Evolutionary conservation across 2,797 vertebrate genomes (phyloP).

Genomic region (Girardinus metallicus): DNA sequence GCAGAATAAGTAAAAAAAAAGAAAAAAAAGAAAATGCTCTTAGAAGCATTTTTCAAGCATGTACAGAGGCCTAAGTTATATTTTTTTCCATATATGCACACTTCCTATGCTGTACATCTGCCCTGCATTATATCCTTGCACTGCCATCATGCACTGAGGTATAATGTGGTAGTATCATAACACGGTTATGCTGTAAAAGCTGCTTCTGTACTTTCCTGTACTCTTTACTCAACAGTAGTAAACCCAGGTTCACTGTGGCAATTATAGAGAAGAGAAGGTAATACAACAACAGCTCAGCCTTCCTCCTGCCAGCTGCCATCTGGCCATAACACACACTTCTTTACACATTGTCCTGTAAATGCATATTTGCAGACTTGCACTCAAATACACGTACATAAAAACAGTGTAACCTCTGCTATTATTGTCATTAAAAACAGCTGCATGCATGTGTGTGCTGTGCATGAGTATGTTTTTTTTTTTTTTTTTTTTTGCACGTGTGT

Average conservation of each 20-base stretch:
- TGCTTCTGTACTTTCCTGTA: conserved; percentile 11
- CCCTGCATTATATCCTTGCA: conserved; percentile 2
- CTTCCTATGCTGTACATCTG: background rate
- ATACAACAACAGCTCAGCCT: conserved; percentile 51
- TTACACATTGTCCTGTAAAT: conserved; percentile 43
- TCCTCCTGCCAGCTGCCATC: conserved; percentile 48
- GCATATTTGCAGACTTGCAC: conserved; percentile 38
- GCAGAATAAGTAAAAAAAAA: background rate
- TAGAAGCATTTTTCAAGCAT: background rate
- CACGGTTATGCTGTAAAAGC: conserved; percentile 9
- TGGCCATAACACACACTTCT: conserved; percentile 41
- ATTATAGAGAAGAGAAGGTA: conserved; percentile 64
- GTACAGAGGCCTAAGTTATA: background rate
- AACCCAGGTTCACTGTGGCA: conserved; percentile 59
- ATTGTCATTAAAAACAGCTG: conserved; percentile 65
- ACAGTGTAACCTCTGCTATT: conserved; percentile 35
- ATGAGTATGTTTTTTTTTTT: conserved; percentile 13
- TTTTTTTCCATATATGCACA: background rate
- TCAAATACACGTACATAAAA: conserved; percentile 11
- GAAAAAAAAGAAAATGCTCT: background rate
- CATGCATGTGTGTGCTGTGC: conserved; percentile 33
- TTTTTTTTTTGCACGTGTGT: conserved; percentile 29
- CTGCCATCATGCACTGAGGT: conserved; percentile 3
- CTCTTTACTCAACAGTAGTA: conserved; percentile 46
- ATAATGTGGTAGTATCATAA: conserved; percentile 15